Conservation (phyloP, 2,797 vertebrate genomes). For the Periophthalmus magnuspinnatus region DNA sequence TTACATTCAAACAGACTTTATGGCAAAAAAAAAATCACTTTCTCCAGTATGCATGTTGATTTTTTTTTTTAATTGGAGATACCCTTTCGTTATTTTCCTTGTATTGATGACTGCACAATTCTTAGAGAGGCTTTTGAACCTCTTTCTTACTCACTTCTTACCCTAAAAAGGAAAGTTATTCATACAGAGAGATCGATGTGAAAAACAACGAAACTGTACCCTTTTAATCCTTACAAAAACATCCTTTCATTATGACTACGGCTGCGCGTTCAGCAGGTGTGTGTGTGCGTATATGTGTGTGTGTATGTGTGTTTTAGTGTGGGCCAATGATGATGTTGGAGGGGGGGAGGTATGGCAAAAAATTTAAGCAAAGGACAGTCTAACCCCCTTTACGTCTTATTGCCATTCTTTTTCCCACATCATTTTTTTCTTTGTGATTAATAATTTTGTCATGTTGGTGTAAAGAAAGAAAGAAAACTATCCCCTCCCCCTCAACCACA, state of each 20-base stretch:
- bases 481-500: conserved; percentile 56
- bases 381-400: conserved; percentile 38
- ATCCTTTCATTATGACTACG: conserved; percentile 63
- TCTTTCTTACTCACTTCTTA: conserved; percentile 28
- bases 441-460: conserved; percentile 36
- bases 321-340: conserved; percentile 25
- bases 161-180: conserved; percentile 58
- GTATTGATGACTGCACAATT: conserved; percentile 58
- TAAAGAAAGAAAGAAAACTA: conserved; percentile 20
- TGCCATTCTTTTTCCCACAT: conserved; percentile 49
- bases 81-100: conserved; percentile 50
- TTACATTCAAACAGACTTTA: too few relatives aligned
- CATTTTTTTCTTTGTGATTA: conserved; percentile 26
- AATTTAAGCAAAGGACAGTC: conserved; percentile 33
- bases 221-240: conserved; percentile 58
- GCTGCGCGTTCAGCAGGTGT: conserved; percentile 4
- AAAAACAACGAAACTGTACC: conserved; percentile 39
- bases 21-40: neutral
- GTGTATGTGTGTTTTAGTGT: conserved; percentile 8
- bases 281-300: neutral
- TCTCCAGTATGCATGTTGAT: neutral
- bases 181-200: conserved; percentile 61
- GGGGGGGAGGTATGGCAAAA: conserved; percentile 28
- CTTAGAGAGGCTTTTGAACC: conserved; percentile 75
- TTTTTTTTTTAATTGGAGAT: neutral